phyloP scores from a whole-genome alignment of 2,113 vertebrate genomes.

The Delphinapterus leucas region DNA sequence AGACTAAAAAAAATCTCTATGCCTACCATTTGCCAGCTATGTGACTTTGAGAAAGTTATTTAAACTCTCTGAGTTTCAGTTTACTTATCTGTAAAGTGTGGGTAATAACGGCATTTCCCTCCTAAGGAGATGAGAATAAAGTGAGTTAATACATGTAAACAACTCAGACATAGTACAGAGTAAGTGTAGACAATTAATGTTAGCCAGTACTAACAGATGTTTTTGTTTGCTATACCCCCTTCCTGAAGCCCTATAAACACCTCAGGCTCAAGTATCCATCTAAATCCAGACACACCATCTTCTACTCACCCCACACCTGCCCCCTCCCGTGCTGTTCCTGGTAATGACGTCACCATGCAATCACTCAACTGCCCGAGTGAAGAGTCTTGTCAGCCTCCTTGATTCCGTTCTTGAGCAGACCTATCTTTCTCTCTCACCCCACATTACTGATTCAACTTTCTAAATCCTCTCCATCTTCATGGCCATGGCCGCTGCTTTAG shows the following conservation, averaged over 20 bases:
- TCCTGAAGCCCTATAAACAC: neutral
- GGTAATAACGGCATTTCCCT: neutral
- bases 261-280: neutral
- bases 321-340: neutral
- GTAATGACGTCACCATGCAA: rapidly evolving
- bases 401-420: neutral
- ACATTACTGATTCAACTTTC: neutral
- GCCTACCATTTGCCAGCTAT: neutral
- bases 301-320: neutral
- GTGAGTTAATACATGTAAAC: neutral
- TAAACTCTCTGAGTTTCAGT: neutral
- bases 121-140: neutral
- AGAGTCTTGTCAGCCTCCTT: neutral
- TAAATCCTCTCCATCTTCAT: neutral
- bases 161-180: neutral
- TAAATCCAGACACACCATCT: neutral
- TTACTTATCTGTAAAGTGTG: neutral
- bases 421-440: neutral
- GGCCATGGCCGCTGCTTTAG: neutral
- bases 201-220: too few relatives aligned
- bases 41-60: neutral
- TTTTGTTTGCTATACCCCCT: neutral
- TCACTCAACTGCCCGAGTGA: neutral
- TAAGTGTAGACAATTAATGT: rapidly evolving
- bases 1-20: neutral